Evolutionary conservation across 23 tunicate species (phyloP), one percentile per base, ranked within the genome.

Genomic region (Corella eumyota): DNA sequence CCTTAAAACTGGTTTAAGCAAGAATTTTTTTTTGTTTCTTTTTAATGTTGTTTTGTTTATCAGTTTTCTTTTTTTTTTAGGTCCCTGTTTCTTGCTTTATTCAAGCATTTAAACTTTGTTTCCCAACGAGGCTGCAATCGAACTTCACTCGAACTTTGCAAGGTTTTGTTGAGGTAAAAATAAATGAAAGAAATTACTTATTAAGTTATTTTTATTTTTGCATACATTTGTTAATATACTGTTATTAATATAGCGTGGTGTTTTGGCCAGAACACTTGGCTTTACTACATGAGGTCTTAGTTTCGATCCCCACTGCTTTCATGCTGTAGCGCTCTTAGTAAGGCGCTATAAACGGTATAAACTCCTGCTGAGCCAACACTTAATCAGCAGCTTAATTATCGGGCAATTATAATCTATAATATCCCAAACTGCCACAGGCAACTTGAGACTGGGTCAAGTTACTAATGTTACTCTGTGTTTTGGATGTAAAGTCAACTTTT

Each of bases 61-160:
- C 48, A 24, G 37, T 37, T 64, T 73, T 31, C 30, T 58, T 68
- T 50, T 3, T 56, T 35, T 32, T 33, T 2, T 24, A 81, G 92
- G 51, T 67, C 65, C 50, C 28, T 82, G 47, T 82, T 74, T 34
- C 77, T 82, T 34, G 67, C 81, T 0, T 61, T 86, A 32, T 86
- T 52, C 71, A 83, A 75, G 21, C 95, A 77, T 45, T 58, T 78
- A 69, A 75, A 86, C 60, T 86, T 66, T 58, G 80, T 86, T 26
- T 53, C 79, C 5, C 80, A 71, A 52, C 63, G 95, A 25, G 86
- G 95, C 7, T 86, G 95, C 66, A 71, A 70, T 34, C 65, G 95
- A 30, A 86, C 95, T 1, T 79, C 95, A 3, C 60, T 86, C 0
- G 95, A 86, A 49, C 65, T 86, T 11, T 65, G 70, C 54, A 86